Conservation (phyloP, 2,888 invertebrate genomes). For the Agrochola litura region DNA sequence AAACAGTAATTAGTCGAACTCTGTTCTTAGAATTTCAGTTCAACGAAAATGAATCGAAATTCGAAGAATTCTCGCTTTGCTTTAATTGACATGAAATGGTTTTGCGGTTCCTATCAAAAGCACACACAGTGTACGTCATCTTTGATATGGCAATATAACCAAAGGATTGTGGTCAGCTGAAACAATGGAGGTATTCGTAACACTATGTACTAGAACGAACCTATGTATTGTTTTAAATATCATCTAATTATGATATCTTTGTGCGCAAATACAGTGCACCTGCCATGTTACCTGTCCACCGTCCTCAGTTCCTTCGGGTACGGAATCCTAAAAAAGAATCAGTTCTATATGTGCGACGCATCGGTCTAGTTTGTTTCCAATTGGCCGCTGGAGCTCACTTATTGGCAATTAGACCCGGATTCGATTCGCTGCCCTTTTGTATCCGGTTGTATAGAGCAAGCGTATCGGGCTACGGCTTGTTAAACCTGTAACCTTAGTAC, state of each 20-base stretch:
- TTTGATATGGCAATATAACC: background rate
- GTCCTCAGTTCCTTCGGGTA: background rate
- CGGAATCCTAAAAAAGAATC: background rate
- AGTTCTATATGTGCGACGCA: background rate
- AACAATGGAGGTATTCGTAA: background rate
- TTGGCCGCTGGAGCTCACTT: conserved; percentile 17
- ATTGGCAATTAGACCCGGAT: conserved; percentile 20
- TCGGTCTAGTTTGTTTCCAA: conserved; percentile 23
- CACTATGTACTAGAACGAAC: background rate
- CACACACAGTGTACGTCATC: background rate
- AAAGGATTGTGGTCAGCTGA: background rate
- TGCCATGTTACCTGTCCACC: background rate
- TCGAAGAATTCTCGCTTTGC: background rate
- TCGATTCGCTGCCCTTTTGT: conserved; percentile 12
- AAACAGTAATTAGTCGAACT: background rate
- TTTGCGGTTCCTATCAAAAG: conserved; percentile 21
- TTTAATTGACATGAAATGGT: conserved; percentile 4
- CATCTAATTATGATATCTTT: background rate
- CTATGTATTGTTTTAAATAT: background rate
- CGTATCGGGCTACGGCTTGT: background rate
- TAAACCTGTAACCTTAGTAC: conserved; percentile 6
- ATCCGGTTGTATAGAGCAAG: background rate
- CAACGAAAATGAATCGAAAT: background rate
- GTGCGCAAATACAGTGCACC: background rate
- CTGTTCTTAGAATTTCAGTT: background rate